Evolutionary conservation across 2,888 invertebrate species (phyloP), one percentile per base, ranked within the genome.

Genomic region (Tachina grossa): DNA sequence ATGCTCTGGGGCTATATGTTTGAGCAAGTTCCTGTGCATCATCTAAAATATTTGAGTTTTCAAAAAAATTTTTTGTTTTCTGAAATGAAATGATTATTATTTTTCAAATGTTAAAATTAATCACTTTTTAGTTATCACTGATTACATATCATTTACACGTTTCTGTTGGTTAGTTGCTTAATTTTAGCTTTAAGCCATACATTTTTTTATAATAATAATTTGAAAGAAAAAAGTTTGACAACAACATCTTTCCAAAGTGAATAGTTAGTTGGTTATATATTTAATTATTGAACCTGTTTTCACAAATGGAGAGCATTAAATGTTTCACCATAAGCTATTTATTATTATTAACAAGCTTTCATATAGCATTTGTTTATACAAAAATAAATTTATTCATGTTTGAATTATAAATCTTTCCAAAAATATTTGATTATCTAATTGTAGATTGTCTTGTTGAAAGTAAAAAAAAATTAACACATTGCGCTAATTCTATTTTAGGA

Each of bases 261-360:
- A 59, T 39, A 59, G 2, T 9, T 59, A 9, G 1, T 39, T n/a
- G 22, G 22, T 2, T 22, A 22, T 31, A 43, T 61, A 31, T 31
- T 31, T 31, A 43, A 61, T 19, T 43, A 43, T 9, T 43, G 10
- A 43, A 61, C 43, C 61, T 16, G 61, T 16, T 61, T 41, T 43
- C 4, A 6, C 19, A 16, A 61, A 43, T 41, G 9, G 13, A 10
- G 8, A 16, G 16, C 16, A 41, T 16, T 61, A 43, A 61, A 61
- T 61, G 19, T 61, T 61, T 61, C 61, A 61, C 39, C n/a, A 16
- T 61, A 61, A n/a, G 11, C 43, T 61, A 39, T 39, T 39, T 39
- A 41, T 61, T 31, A 31, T 31, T 31, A 31, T 31, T 61, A 43
- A 41, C 9, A 10, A 16, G 41, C 16, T 43, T 61, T n/a, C 41